These are phyloP conservation scores for Sycophila texana DNA, from an alignment of 2,888 invertebrate genomes.

Conservation along the genomic window DNA sequence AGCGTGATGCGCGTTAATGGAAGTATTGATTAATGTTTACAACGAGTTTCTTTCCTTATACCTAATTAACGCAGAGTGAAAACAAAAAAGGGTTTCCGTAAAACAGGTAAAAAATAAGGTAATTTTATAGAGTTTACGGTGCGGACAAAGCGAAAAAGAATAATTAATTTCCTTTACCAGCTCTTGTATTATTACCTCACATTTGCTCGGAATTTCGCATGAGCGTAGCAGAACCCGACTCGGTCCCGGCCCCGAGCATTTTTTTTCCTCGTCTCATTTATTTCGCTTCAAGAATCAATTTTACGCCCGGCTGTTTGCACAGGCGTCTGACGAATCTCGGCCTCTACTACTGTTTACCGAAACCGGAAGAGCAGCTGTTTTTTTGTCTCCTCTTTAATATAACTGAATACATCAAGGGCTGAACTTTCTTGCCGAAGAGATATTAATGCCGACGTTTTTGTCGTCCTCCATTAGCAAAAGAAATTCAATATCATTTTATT, in stretches of 20 bases:
- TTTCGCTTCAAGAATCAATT: slow-evolving; percentile 18
- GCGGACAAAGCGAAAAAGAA: too few species aligned
- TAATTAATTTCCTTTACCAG: neutral
- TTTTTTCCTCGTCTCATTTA: slow-evolving; percentile 2
- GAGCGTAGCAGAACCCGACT: neutral
- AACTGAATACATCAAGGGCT: neutral
- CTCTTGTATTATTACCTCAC: neutral
- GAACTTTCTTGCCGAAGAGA: neutral
- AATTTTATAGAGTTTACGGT: too few species aligned
- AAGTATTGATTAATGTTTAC: too few species aligned
- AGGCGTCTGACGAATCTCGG: slow-evolving; percentile 27
- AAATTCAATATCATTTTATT: neutral
- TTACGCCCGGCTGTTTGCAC: slow-evolving; percentile 5
- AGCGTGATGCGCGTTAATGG: too few species aligned
- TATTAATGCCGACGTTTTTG: neutral
- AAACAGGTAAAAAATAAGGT: too few species aligned
- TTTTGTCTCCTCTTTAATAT: slow-evolving; percentile 51
- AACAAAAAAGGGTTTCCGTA: too few species aligned
- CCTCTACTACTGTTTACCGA: slow-evolving; percentile 16
- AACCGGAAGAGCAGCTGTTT: slow-evolving; percentile 12
- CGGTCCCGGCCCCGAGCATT: neutral
- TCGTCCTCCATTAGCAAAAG: neutral
- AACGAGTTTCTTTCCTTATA: too few species aligned
- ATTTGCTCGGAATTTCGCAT: slow-evolving; percentile 9
- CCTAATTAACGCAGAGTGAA: too few species aligned